phyloP scores from a whole-genome alignment of 2,888 invertebrate genomes.

The Meta bourneti region DNA sequence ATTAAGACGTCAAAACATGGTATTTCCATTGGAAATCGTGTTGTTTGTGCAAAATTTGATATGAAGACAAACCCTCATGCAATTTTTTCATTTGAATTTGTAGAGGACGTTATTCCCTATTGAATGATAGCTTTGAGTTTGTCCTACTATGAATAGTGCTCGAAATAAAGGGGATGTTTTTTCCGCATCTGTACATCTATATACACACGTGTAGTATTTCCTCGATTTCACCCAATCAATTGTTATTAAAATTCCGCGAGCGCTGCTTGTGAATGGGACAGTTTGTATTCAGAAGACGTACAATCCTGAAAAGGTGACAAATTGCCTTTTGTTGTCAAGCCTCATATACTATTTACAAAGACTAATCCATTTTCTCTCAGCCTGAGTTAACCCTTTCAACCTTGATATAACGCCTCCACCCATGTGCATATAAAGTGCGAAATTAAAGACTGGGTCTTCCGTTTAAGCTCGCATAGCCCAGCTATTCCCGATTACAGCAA shows the following conservation, averaged over 20 bases:
- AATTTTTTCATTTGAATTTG: too few relatives aligned
- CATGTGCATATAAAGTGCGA: slow-evolving; percentile 19
- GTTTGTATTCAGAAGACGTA: background rate
- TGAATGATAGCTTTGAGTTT: too few relatives aligned
- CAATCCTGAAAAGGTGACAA: slow-evolving; percentile 10
- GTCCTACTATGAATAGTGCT: too few relatives aligned
- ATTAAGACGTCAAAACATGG: too few relatives aligned
- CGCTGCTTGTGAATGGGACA: background rate
- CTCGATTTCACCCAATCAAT: background rate
- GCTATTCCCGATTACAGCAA: background rate
- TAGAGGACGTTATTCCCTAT: too few relatives aligned
- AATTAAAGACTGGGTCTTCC: slow-evolving; percentile 14
- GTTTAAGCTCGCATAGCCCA: background rate
- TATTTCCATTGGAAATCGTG: too few relatives aligned
- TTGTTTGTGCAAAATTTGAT: too few relatives aligned
- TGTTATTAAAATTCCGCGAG: background rate
- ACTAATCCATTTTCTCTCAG: slow-evolving; percentile 10
- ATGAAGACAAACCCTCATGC: too few relatives aligned
- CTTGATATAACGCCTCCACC: background rate
- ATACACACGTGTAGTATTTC: too few relatives aligned
- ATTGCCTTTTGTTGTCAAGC: slow-evolving; percentile 7
- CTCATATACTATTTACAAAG: slow-evolving; percentile 27
- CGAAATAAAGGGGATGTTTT: too few relatives aligned
- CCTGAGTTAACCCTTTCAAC: slow-evolving; percentile 3
- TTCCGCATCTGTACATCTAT: too few relatives aligned